Conservation (phyloP, 2,888 invertebrate genomes). For the Oscheius onirici region DNA sequence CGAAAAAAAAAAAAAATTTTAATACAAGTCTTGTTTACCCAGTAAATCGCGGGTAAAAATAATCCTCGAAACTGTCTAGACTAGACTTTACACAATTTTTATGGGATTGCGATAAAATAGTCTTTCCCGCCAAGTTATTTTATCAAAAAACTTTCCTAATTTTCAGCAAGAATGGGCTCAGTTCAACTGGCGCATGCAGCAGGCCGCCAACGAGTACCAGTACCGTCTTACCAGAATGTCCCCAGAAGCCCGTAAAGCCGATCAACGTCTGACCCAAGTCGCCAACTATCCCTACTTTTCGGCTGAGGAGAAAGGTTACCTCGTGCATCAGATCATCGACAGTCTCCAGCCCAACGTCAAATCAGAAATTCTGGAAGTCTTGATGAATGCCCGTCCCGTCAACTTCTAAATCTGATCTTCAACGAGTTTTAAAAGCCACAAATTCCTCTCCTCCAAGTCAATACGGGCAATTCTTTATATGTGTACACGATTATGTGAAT, state of each 20-base stretch:
- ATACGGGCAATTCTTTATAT: neutral
- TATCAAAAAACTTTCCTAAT: too few species aligned
- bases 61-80: too few species aligned
- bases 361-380: slow-evolving; percentile 7
- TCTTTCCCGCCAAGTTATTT: too few species aligned
- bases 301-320: slow-evolving; percentile 26
- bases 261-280: slow-evolving; percentile 6
- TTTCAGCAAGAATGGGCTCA: slow-evolving; percentile 24
- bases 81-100: too few species aligned
- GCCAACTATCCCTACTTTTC: slow-evolving; percentile 9
- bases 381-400: slow-evolving; percentile 1
- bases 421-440: neutral
- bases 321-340: slow-evolving; percentile 22
- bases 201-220: neutral
- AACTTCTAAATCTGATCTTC: neutral
- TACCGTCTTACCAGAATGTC: slow-evolving; percentile 8
- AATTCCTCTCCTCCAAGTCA: neutral
- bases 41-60: too few species aligned
- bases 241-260: slow-evolving; percentile 8
- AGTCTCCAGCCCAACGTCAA: neutral
- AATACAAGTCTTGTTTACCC: too few species aligned
- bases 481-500: neutral
- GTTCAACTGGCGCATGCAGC: slow-evolving; percentile 5
- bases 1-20: too few species aligned
- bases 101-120: too few species aligned